Conservation (phyloP, 1,140 invertebrate species). For the Listronotus oregonensis region DNA sequence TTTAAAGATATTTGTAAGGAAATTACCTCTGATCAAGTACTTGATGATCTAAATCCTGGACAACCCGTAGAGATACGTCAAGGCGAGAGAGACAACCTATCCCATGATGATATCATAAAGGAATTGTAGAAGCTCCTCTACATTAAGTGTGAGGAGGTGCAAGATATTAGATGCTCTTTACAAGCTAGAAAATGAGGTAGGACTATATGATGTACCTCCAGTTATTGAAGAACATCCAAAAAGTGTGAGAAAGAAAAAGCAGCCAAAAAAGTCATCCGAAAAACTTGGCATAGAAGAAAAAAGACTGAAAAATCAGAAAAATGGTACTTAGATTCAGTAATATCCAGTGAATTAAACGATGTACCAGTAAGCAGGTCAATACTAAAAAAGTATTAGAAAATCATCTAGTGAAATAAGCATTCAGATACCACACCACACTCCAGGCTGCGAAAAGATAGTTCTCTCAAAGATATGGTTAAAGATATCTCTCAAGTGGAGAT, state of each 20-base stretch:
- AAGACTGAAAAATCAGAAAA: slow-evolving; percentile 12
- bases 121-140: slow-evolving; percentile 58
- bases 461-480: slow-evolving; percentile 44
- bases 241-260: slow-evolving; percentile 46
- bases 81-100: slow-evolving; percentile 48
- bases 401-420: slow-evolving; percentile 35
- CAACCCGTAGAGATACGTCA: slow-evolving; percentile 51
- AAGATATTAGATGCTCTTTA: slow-evolving; percentile 39
- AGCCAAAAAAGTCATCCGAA: slow-evolving; percentile 42
- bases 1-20: slow-evolving; percentile 62
- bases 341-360: slow-evolving; percentile 5
- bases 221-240: slow-evolving; percentile 19
- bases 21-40: slow-evolving; percentile 59
- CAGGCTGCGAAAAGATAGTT: slow-evolving; percentile 42
- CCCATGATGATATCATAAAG: slow-evolving; percentile 49
- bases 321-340: not conserved
- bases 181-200: slow-evolving; percentile 34
- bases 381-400: slow-evolving; percentile 39
- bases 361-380: slow-evolving; percentile 43
- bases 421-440: slow-evolving; percentile 32
- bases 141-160: slow-evolving; percentile 59
- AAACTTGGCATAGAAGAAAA: slow-evolving; percentile 12
- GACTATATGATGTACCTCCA: slow-evolving; percentile 22
- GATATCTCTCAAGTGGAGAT: slow-evolving; percentile 54
- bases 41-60: slow-evolving; percentile 61